Evolutionary conservation across 2,113 vertebrate genomes (phyloP).

Genomic region (Sphaerodactylus townsendi): DNA sequence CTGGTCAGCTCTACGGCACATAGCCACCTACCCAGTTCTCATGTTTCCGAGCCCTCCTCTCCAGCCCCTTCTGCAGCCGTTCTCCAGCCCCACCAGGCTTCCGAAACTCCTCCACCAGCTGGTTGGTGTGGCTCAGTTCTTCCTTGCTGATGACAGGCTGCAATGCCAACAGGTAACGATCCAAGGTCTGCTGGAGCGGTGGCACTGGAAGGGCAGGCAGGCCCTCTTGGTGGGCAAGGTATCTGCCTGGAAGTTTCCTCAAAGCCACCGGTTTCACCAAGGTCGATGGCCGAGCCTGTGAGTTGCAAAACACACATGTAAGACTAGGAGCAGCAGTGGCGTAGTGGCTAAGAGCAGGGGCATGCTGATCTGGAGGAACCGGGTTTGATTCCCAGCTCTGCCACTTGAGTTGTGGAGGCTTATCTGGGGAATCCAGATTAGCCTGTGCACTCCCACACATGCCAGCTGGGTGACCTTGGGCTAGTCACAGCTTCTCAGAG

Average conservation of each 20-base stretch:
- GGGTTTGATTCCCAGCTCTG: no score
- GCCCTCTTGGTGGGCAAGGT: constrained; percentile 86
- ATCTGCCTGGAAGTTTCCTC: constrained; percentile 77
- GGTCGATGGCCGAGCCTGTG: constrained; percentile 78
- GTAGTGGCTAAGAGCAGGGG: no score
- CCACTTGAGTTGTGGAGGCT: no score
- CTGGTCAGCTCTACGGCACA: no score
- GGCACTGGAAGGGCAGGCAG: constrained; percentile 88
- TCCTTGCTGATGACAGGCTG: constrained; percentile 88
- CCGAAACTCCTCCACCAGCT: constrained; percentile 84
- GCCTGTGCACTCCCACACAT: no score
- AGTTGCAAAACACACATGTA: constrained; percentile 50
- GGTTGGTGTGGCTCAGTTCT: constrained; percentile 81
- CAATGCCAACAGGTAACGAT: constrained; percentile 84
- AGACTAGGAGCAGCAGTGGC: no score
- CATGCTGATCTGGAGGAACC: no score
- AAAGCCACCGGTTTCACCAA: constrained; percentile 83
- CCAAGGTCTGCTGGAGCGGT: constrained; percentile 87
- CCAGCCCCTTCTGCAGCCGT: constrained; percentile 87
- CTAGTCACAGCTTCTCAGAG: no score
- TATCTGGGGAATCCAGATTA: no score
- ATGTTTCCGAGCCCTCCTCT: constrained; percentile 79
- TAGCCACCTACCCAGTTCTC: constrained; percentile 93
- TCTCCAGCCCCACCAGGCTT: constrained; percentile 85
- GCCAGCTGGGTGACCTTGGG: no score